These are phyloP conservation scores for Dicrurus megarhynchus DNA, from an alignment of 2,113 vertebrate species.

Conservation along the genomic window DNA sequence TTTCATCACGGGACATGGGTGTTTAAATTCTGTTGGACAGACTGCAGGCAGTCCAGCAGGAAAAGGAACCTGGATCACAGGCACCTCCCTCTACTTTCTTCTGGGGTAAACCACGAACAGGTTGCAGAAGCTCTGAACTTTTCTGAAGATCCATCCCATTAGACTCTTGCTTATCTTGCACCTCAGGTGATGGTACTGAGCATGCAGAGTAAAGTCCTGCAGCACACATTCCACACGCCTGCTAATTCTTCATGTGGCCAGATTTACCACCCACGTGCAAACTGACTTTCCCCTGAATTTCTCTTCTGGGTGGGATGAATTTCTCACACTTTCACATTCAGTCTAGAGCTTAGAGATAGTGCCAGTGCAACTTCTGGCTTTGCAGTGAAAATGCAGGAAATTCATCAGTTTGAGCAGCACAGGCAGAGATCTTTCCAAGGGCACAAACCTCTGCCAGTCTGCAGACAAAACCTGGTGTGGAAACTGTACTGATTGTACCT, in stretches of 20 bases:
- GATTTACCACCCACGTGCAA: not conserved
- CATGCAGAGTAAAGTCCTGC: not conserved
- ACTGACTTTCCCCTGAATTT: not conserved
- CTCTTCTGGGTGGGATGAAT: not conserved
- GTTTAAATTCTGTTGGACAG: not conserved
- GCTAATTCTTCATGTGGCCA: not conserved
- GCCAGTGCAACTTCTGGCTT: not conserved
- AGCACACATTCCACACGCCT: not conserved
- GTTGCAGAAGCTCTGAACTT: not conserved
- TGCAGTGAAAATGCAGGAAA: not conserved
- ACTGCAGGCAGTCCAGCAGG: not conserved
- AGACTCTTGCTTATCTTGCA: not conserved
- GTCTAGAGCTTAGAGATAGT: not conserved
- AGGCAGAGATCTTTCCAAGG: not conserved
- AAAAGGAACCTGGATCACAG: not conserved
- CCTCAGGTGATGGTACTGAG: not conserved
- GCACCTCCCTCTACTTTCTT: not conserved
- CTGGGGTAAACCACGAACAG: not conserved
- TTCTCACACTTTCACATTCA: not conserved
- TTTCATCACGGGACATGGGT: fast-evolving
- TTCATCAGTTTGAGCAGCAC: not conserved
- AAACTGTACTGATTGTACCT: not conserved
- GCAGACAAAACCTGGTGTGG: not conserved
- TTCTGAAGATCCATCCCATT: not conserved
- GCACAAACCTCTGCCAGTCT: not conserved